Conservation (phyloP, 1,140 invertebrate genomes). For the Drosophila dunni region DNA sequence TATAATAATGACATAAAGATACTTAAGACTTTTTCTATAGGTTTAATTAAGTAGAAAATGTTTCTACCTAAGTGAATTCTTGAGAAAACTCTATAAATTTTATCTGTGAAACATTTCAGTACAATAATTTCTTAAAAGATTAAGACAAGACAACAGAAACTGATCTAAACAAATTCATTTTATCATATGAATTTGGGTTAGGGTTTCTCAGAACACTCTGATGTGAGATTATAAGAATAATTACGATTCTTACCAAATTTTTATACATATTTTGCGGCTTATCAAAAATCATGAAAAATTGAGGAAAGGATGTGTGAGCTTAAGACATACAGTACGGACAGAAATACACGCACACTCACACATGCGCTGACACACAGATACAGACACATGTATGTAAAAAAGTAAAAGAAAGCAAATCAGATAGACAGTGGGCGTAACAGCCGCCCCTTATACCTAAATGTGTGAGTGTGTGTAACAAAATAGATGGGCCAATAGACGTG, state of each 20-base stretch:
- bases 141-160: no score
- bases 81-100: no score
- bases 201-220: no score
- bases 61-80: no score
- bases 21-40: no score
- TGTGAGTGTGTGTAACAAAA: conserved; percentile 40
- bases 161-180: no score
- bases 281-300: conserved; percentile 67
- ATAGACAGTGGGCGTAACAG: conserved; percentile 43
- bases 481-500: conserved; percentile 74
- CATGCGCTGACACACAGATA: conserved; percentile 8
- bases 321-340: conserved; percentile 8
- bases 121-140: no score
- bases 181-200: no score
- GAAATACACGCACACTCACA: conserved; percentile 5
- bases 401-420: conserved; percentile 45
- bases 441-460: conserved; percentile 3
- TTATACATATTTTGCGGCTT: conserved; percentile 38
- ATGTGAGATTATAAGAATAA: no score
- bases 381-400: conserved; percentile 19
- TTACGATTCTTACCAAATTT: not conserved
- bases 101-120: no score
- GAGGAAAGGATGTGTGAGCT: conserved; percentile 19
- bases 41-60: no score
- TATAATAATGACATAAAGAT: no score